A percentile compares a stretch with the other conserved stretches of the same genome.
Evolutionary conservation across 2,797 vertebrate species (phyloP).

Genomic region (Pogonophryne albipinna): DNA sequence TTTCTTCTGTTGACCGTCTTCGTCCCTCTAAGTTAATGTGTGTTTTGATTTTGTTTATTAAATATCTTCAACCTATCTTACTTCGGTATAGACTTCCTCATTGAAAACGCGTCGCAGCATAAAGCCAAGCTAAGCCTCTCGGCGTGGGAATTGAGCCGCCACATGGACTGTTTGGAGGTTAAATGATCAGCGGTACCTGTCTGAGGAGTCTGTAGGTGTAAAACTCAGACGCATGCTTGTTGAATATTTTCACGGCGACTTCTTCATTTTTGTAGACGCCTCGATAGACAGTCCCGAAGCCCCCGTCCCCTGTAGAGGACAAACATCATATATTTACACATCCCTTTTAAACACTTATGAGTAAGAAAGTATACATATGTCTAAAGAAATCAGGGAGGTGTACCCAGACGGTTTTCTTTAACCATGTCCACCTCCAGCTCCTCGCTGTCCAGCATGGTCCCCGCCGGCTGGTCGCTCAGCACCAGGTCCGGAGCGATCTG

Average conservation of each 20-base stretch:
- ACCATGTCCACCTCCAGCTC: slow-evolving; percentile 90
- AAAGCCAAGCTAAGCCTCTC: too few relatives aligned
- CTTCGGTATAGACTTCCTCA: too few relatives aligned
- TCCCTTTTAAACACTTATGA: not conserved
- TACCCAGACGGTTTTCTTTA: slow-evolving; percentile 91
- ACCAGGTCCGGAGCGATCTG: slow-evolving; percentile 95
- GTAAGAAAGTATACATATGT: not conserved
- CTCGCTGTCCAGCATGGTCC: slow-evolving; percentile 89
- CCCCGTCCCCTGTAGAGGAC: slow-evolving; percentile 89
- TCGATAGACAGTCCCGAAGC: slow-evolving; percentile 96
- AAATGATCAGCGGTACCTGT: slow-evolving; percentile 82
- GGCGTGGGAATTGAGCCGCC: too few relatives aligned
- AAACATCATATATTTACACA: not conserved
- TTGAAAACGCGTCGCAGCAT: too few relatives aligned
- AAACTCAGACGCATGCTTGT: slow-evolving; percentile 92
- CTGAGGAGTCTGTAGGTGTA: slow-evolving; percentile 90
- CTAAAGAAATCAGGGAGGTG: not conserved
- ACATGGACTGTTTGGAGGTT: not conserved
- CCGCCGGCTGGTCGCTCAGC: slow-evolving; percentile 91
- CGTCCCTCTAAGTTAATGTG: too few relatives aligned
- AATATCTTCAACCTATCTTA: too few relatives aligned
- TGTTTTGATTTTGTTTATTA: too few relatives aligned
- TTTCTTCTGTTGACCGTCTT: too few relatives aligned
- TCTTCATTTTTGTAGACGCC: slow-evolving; percentile 93
- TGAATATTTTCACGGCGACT: slow-evolving; percentile 98